Evolutionary conservation across 2,113 vertebrate species (phyloP).

Genomic region (Hemibagrus wyckioides): DNA sequence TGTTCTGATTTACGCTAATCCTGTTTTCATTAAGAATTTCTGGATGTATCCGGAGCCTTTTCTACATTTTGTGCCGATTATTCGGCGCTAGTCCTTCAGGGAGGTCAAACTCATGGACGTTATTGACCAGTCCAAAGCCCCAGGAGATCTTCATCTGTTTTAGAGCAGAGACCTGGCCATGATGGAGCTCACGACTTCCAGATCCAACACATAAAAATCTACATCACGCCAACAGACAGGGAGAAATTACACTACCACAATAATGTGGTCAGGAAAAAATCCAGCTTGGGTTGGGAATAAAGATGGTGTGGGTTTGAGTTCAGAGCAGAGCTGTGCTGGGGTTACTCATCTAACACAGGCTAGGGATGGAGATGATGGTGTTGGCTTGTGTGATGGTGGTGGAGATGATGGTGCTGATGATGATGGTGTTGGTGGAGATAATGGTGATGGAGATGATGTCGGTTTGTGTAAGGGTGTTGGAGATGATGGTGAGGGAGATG

Average conservation of each 20-base stretch:
- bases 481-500: no score
- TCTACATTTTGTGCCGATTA: background rate
- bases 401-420: no score
- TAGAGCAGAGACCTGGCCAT: background rate
- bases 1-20: background rate
- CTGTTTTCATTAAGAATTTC: background rate
- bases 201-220: slow-evolving; percentile 15
- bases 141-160: background rate
- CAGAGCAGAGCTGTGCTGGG: background rate
- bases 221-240: background rate
- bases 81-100: background rate
- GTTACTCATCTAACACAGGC: background rate
- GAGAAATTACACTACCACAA: background rate
- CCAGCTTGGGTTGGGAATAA: background rate
- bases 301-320: background rate
- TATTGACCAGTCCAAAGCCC: background rate
- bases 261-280: background rate
- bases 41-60: background rate
- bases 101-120: background rate
- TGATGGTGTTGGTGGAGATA: background rate
- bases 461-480: no score
- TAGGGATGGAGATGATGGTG: background rate
- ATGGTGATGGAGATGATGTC: no score
- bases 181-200: background rate
- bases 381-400: background rate